Evolutionary conservation across 2,113 vertebrate genomes (phyloP).

Genomic region (Leptobrachium leishanense): DNA sequence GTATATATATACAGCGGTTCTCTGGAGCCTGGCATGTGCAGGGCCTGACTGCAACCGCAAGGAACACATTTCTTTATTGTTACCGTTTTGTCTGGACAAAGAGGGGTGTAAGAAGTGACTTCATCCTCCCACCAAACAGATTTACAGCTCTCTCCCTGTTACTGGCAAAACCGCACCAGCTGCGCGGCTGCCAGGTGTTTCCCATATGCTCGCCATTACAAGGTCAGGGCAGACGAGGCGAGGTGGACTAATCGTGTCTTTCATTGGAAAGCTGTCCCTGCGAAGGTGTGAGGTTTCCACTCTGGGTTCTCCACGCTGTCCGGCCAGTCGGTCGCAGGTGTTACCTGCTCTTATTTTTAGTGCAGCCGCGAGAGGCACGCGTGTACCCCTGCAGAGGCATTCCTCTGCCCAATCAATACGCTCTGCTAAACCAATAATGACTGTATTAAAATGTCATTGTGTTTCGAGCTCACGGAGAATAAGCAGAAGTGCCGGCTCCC

Average conservation of each 20-base stretch:
- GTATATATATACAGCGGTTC: too few relatives aligned
- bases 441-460: conserved; percentile 37
- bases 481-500: conserved; percentile 20
- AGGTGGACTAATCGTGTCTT: not conserved
- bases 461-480: conserved; percentile 26
- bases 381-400: not conserved
- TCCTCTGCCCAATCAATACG: not conserved
- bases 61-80: not conserved
- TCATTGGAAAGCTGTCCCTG: conserved; percentile 15
- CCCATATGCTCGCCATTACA: conserved; percentile 34
- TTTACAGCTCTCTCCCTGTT: conserved; percentile 15
- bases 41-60: not conserved
- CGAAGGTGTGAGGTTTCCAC: conserved; percentile 16
- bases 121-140: conserved; percentile 28
- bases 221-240: conserved; percentile 25
- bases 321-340: not conserved
- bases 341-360: too few relatives aligned
- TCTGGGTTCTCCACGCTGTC: conserved; percentile 1
- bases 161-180: conserved; percentile 30
- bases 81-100: conserved; percentile 17
- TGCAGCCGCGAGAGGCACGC: not conserved
- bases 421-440: conserved; percentile 17
- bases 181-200: conserved; percentile 27
- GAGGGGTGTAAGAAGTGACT: conserved; percentile 16
- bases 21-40: too few relatives aligned